Conservation (phyloP, 1,140 invertebrate species). For the Colletes gigas region DNA sequence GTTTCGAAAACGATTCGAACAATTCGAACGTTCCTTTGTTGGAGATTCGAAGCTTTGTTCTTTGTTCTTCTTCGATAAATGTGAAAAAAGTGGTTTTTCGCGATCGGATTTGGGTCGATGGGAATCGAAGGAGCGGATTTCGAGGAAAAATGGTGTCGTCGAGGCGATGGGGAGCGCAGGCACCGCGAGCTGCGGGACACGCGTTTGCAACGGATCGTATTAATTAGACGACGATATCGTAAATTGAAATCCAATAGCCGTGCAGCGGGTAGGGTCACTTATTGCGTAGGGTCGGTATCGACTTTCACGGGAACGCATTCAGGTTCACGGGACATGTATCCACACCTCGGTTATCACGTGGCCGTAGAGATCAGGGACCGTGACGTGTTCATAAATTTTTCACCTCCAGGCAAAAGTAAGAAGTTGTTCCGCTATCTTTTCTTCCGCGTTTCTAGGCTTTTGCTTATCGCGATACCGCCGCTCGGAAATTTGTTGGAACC, state of each 20-base stretch:
- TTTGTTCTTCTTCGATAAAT: background rate
- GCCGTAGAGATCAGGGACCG: background rate
- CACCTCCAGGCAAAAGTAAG: background rate
- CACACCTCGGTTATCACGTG: constrained; percentile 8
- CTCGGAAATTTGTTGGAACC: background rate
- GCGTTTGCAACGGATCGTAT: constrained; percentile 59
- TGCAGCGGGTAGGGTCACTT: constrained; percentile 66
- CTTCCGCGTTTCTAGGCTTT: background rate
- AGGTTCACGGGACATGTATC: constrained; percentile 33
- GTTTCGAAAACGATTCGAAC: too few species aligned
- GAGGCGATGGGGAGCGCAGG: background rate
- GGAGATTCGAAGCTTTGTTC: background rate
- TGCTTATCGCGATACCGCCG: background rate
- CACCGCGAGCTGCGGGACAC: background rate
- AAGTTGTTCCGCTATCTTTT: background rate
- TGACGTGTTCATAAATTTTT: background rate
- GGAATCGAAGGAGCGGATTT: too few species aligned
- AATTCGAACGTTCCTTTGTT: too few species aligned
- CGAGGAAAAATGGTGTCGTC: background rate
- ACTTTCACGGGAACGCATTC: constrained; percentile 68
- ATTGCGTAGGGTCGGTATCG: constrained; percentile 66
- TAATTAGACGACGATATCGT: constrained; percentile 73
- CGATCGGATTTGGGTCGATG: background rate
- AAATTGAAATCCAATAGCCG: constrained; percentile 74
- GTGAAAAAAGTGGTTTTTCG: too few species aligned